Conservation (phyloP, 1,140 invertebrate species). For the Neodiprion pinetum region DNA sequence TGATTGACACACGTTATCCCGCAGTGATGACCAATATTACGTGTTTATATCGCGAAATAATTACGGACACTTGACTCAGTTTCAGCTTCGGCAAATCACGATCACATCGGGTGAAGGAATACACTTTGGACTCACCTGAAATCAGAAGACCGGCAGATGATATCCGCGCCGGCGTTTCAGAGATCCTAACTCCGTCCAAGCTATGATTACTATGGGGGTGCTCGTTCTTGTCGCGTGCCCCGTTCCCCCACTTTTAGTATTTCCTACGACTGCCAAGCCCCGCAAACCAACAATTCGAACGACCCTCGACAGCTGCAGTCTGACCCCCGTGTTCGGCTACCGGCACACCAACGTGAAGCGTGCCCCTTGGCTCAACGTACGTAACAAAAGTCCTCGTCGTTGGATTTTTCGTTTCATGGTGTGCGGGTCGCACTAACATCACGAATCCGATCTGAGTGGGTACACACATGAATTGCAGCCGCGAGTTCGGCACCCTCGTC, state of each 20-base stretch:
- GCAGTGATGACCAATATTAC: no score
- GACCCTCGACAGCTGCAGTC: slow-evolving; percentile 37
- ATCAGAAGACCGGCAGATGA: not conserved
- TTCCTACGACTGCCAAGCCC: not conserved
- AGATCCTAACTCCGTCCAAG: not conserved
- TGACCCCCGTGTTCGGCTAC: slow-evolving; percentile 22
- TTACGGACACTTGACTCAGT: no score
- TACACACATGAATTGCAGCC: no score
- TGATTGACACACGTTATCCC: no score
- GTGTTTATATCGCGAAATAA: no score
- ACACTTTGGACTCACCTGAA: not conserved
- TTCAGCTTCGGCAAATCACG: no score
- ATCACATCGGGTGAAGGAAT: no score
- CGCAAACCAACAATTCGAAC: not conserved
- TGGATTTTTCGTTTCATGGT: no score
- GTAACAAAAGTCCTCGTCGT: not conserved
- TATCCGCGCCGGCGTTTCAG: not conserved
- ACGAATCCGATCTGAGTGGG: no score
- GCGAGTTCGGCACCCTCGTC: not conserved
- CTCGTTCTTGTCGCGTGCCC: slow-evolving; percentile 38
- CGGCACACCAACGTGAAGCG: slow-evolving; percentile 21
- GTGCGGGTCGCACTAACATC: no score
- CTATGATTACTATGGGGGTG: slow-evolving; percentile 18
- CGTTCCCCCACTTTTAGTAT: slow-evolving; percentile 30
- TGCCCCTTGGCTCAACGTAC: slow-evolving; percentile 8